Conservation (phyloP, 2,888 invertebrate genomes). For the Metalampra italica region DNA sequence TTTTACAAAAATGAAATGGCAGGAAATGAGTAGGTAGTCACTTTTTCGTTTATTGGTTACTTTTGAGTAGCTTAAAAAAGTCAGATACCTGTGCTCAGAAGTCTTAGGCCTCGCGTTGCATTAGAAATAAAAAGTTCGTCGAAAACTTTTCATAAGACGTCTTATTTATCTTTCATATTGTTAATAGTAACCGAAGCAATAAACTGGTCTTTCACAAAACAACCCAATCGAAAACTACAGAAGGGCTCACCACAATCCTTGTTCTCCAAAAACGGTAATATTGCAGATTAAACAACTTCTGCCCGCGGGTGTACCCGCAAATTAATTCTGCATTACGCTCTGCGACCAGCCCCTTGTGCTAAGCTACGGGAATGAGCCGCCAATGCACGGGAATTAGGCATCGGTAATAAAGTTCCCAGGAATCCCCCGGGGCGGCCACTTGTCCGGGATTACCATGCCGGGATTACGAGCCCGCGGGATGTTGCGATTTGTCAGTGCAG, state of each 20-base stretch:
- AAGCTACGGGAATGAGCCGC: constrained; percentile 18
- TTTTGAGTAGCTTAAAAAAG: too few relatives aligned
- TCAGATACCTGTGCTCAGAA: too few relatives aligned
- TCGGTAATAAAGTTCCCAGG: constrained; percentile 63
- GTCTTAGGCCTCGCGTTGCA: too few relatives aligned
- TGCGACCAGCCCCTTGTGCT: constrained; percentile 18
- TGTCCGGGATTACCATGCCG: constrained; percentile 55
- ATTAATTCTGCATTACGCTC: constrained; percentile 60
- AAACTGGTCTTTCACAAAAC: not conserved
- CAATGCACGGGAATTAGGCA: constrained; percentile 43
- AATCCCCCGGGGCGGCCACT: constrained; percentile 62
- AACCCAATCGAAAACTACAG: not conserved
- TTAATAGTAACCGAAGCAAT: not conserved
- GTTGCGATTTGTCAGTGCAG: constrained; percentile 25
- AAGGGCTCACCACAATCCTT: not conserved
- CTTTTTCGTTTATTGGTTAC: too few relatives aligned
- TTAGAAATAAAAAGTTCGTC: too few relatives aligned
- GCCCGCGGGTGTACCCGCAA: constrained; percentile 39
- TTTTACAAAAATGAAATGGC: too few relatives aligned
- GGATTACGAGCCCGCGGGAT: constrained; percentile 37
- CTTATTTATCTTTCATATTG: too few relatives aligned
- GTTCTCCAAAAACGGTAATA: constrained; percentile 36
- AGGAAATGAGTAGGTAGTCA: too few relatives aligned
- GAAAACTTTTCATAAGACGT: too few relatives aligned
- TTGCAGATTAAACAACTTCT: constrained; percentile 36